phyloP scores from a whole-genome alignment of 2,888 invertebrate genomes.

The Zaprionus obscuricornis region DNA sequence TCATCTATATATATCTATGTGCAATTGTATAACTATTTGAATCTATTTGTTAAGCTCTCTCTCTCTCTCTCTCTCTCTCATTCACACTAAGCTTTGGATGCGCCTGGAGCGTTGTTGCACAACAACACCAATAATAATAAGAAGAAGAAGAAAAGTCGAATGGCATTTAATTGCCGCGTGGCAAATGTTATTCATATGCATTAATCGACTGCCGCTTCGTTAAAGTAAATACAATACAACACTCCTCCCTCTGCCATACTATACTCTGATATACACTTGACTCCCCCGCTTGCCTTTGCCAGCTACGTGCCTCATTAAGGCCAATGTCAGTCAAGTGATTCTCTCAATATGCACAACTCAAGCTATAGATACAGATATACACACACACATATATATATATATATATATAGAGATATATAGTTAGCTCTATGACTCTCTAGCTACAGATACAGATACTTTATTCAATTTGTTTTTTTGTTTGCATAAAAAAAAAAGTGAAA shows the following conservation, averaged over 20 bases:
- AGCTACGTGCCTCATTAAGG: conserved; percentile 68
- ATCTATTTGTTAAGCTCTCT: too few species aligned
- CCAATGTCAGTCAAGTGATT: conserved; percentile 75
- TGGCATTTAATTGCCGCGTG: conserved; percentile 62
- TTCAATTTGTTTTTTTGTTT: conserved; percentile 43
- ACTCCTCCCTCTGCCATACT: background rate
- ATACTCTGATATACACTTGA: background rate
- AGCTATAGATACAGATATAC: conserved; percentile 4
- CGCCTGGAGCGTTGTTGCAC: conserved; percentile 35
- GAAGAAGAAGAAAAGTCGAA: too few species aligned
- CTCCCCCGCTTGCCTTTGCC: conserved; percentile 4
- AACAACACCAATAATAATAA: too few species aligned
- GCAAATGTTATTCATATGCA: conserved; percentile 67
- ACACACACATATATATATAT: conserved; percentile 8
- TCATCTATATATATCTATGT: too few species aligned
- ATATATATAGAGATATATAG: background rate
- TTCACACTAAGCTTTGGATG: too few species aligned
- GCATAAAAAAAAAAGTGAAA: conserved; percentile 67
- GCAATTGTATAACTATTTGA: too few species aligned
- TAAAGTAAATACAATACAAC: background rate
- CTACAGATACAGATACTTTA: conserved; percentile 34
- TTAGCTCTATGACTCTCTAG: too few species aligned
- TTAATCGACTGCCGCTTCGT: conserved; percentile 45
- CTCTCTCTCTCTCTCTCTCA: too few species aligned
- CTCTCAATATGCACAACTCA: conserved; percentile 37